Percentiles rank a stretch among this genome's conserved stretches.
phyloP scores from a whole-genome alignment of 2,888 invertebrate species.

The Euplagia quadripunctaria region DNA sequence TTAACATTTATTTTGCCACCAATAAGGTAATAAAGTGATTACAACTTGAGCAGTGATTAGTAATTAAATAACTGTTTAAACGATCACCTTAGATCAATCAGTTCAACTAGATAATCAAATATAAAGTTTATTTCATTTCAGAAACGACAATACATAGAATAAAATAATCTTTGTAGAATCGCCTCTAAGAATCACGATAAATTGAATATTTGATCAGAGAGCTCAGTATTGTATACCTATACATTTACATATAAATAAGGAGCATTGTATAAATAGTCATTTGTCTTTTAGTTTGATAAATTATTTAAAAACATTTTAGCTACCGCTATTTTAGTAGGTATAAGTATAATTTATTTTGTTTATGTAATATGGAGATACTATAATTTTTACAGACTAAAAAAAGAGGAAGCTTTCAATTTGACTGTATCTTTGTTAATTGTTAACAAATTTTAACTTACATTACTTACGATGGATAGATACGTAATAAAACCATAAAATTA shows the following conservation, averaged over 20 bases:
- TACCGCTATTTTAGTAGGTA: background rate
- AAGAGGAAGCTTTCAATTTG: too few species aligned
- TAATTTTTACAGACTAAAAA: too few species aligned
- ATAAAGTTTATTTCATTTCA: conserved; percentile 33
- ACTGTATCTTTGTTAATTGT: too few species aligned
- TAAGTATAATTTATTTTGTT: background rate
- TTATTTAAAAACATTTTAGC: background rate
- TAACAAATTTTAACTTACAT: too few species aligned
- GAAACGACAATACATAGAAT: conserved; percentile 19
- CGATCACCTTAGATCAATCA: conserved; percentile 21
- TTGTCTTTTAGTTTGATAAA: background rate
- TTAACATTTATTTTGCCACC: too few species aligned
- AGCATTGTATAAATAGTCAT: background rate
- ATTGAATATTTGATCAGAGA: background rate
- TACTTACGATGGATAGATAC: too few species aligned
- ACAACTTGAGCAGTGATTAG: background rate
- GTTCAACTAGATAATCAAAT: conserved; percentile 34
- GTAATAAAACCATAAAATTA: too few species aligned
- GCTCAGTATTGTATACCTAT: background rate
- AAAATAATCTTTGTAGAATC: conserved; percentile 6
- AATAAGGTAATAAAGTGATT: too few species aligned
- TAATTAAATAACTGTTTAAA: background rate
- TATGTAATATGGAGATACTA: background rate
- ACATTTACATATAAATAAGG: conserved; percentile 12
- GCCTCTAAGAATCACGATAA: background rate